Conservation (phyloP, 2,888 invertebrate genomes). For the Eristalinus sepulchralis region DNA sequence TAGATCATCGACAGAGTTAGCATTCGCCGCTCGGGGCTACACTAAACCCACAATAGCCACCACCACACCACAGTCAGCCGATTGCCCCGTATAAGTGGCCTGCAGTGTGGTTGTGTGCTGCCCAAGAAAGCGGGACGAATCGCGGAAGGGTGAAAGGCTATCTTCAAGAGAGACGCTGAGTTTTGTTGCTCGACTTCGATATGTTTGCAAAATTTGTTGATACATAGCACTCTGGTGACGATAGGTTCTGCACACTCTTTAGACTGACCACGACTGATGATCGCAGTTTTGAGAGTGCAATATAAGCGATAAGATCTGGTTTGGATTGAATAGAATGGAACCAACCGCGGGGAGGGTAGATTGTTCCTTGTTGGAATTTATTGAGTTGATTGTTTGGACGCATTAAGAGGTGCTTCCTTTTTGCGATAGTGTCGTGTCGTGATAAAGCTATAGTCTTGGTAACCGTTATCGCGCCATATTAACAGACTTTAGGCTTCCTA, state of each 20-base stretch:
- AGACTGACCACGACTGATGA: neutral
- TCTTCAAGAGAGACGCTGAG: neutral
- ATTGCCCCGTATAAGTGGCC: conserved; percentile 11
- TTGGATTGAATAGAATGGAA: neutral
- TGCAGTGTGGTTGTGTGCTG: neutral
- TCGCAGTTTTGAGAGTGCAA: conserved; percentile 29
- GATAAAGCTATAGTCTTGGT: too few relatives aligned
- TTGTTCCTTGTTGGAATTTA: too few relatives aligned
- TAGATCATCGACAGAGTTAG: conserved; percentile 79
- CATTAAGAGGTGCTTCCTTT: too few relatives aligned
- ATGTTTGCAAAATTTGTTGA: conserved; percentile 3
- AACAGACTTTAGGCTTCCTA: too few relatives aligned
- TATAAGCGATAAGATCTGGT: conserved; percentile 19
- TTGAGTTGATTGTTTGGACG: too few relatives aligned
- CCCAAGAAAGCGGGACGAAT: conserved; percentile 13
- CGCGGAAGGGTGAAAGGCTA: neutral
- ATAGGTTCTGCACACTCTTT: neutral
- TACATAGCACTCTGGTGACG: neutral
- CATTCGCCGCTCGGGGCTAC: conserved; percentile 19
- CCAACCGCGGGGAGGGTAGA: too few relatives aligned
- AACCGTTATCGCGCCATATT: too few relatives aligned
- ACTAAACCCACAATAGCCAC: conserved; percentile 16
- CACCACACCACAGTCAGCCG: neutral
- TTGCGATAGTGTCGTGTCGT: too few relatives aligned
- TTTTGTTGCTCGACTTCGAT: neutral